Conservation (phyloP, 2,888 invertebrate species). For the Ochlodes sylvanus region DNA sequence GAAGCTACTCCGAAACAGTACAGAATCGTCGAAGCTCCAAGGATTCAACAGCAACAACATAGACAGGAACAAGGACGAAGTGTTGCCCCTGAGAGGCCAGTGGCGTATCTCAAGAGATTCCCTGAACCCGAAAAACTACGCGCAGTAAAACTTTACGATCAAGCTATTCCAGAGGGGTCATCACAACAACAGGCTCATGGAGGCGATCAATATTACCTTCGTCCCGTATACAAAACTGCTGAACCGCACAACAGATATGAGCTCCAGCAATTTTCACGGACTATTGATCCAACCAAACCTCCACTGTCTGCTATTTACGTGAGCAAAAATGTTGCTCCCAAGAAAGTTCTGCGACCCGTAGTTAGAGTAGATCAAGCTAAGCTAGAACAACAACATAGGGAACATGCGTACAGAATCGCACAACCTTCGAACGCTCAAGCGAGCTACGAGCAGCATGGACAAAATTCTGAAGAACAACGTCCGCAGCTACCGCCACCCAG, state of each 20-base stretch:
- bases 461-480: slow-evolving; percentile 65
- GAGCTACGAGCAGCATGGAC: slow-evolving; percentile 63
- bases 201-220: slow-evolving; percentile 72
- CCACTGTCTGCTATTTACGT: slow-evolving; percentile 77
- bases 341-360: slow-evolving; percentile 63
- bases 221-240: slow-evolving; percentile 67
- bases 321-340: slow-evolving; percentile 70
- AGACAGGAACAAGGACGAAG: slow-evolving; percentile 69
- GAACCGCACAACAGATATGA: slow-evolving; percentile 72
- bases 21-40: slow-evolving; percentile 68
- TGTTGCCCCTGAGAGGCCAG: slow-evolving; percentile 68
- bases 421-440: slow-evolving; percentile 54
- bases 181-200: slow-evolving; percentile 62
- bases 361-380: slow-evolving; percentile 53
- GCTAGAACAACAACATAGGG: slow-evolving; percentile 45
- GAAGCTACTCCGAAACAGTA: slow-evolving; percentile 75
- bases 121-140: slow-evolving; percentile 73
- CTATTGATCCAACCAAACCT: slow-evolving; percentile 63
- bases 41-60: slow-evolving; percentile 49
- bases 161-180: slow-evolving; percentile 56
- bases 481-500: slow-evolving; percentile 77
- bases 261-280: slow-evolving; percentile 59
- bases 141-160: slow-evolving; percentile 69
- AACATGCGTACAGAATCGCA: slow-evolving; percentile 50
- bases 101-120: slow-evolving; percentile 73